Evolutionary conservation across 2,797 vertebrate genomes (phyloP), one percentile per base, ranked within the genome.

Genomic region (Rallus crepitans): DNA sequence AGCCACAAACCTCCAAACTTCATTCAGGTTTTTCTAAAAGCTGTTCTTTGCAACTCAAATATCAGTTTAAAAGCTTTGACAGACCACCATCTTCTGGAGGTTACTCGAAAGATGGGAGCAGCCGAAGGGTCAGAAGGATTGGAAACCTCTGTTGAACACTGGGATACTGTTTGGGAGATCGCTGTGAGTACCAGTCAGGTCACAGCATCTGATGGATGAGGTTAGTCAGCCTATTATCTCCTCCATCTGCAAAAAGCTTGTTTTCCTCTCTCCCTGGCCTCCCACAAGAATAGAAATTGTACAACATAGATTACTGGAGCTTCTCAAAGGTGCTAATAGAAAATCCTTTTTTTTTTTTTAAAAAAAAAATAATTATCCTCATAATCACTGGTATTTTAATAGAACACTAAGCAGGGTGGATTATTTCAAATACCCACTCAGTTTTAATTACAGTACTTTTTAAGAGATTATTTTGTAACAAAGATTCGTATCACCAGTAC

Each of bases 381-480:
- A 25, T 90, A 91, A 90, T 82, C 50, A 40, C 16, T 60, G 7
- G n/a, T 73, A 82, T 71, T 87, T 89, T 70, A 95, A 73, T 30
- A 89, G 42, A 84, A 45, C 11, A 85, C 65, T 78, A 78, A 92
- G 30, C 16, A 78, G 35, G 14, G 42, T 70, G 39, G 79, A 89
- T 95, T 95, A 90, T 79, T 93, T 87, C 48, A 83, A 92, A 94
- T 81, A 87, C 8, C 5, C 15, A 70, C 45, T 68, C 25, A 52
- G 42, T 55, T 92, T 89, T 93, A 96, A 91, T 92, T 91, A 61
- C 31, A 52, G 13, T 48, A 72, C 11, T 59, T 78, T 89, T 65
- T 19, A 88, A 76, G 35, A 88, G 37, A 91, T 90, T 92, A 48
- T 78, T 90, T 89, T 91, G 80, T 81, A 59, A 52, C 21, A 40